phyloP scores from a whole-genome alignment of 1,140 invertebrate genomes.

The Spodoptera litura region DNA sequence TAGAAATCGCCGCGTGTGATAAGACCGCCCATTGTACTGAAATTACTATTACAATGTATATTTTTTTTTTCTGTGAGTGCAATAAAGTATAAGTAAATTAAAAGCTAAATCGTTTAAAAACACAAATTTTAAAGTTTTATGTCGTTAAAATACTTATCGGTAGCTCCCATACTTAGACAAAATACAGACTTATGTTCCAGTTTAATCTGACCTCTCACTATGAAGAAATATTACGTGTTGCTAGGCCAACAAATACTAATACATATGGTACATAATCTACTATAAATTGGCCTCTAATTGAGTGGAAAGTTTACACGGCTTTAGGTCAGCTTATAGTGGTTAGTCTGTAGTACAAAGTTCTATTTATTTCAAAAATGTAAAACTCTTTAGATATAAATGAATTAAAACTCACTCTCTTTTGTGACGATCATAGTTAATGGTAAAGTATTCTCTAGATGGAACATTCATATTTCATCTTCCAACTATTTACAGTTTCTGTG shows the following conservation, averaged over 20 bases:
- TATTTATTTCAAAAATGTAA: slow-evolving; percentile 10
- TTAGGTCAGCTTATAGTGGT: no score
- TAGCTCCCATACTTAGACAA: neutral
- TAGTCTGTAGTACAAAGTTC: neutral
- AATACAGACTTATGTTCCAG: no score
- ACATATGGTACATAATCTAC: no score
- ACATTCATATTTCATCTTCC: neutral
- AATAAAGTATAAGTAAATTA: neutral
- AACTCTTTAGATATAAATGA: neutral
- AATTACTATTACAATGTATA: no score
- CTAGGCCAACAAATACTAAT: no score
- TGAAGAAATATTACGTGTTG: no score
- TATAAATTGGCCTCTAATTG: no score
- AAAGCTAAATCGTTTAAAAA: neutral
- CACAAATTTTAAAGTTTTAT: neutral
- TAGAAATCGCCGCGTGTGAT: no score
- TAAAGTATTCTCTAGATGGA: neutral
- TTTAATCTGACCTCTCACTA: no score
- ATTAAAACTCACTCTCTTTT: neutral
- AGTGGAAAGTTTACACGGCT: no score
- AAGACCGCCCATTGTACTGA: no score
- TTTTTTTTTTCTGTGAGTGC: no score
- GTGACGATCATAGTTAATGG: slow-evolving; percentile 1
- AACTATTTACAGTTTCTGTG: neutral
- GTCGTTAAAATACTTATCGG: neutral